phyloP scores from a whole-genome alignment of 1,140 invertebrate genomes.

The Drosophila pseudoobscura region DNA sequence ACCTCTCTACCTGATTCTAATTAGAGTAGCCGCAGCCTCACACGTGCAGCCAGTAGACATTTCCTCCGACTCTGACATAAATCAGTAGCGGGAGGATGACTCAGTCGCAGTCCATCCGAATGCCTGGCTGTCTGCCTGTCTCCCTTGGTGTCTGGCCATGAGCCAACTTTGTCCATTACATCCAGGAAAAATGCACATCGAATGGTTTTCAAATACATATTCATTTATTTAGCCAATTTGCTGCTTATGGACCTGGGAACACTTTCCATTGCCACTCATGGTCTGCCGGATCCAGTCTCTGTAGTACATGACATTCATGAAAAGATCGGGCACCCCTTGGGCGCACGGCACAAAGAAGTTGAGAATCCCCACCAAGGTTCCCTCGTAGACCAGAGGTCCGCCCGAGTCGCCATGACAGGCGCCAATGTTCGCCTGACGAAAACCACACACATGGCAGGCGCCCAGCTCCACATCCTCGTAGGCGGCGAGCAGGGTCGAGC shows the following conservation, averaged over 20 bases:
- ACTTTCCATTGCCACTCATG: slow-evolving; percentile 55
- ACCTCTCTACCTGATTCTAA: slow-evolving; percentile 57
- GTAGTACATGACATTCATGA: slow-evolving; percentile 82
- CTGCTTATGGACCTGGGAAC: slow-evolving; percentile 40
- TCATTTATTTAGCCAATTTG: slow-evolving; percentile 42
- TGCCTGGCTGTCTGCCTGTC: neutral
- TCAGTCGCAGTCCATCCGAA: slow-evolving; percentile 14
- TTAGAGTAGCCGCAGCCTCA: slow-evolving; percentile 50
- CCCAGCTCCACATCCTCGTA: slow-evolving; percentile 56
- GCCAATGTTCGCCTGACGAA: slow-evolving; percentile 84
- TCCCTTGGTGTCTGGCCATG: too few species aligned
- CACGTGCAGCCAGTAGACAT: slow-evolving; percentile 53
- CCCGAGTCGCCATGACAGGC: slow-evolving; percentile 77
- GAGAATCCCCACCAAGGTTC: slow-evolving; percentile 60
- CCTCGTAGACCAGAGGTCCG: slow-evolving; percentile 62
- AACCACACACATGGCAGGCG: slow-evolving; percentile 85
- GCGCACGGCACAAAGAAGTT: slow-evolving; percentile 85
- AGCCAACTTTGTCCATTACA: too few species aligned
- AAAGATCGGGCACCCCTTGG: slow-evolving; percentile 84
- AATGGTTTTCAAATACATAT: neutral
- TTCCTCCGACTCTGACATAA: slow-evolving; percentile 32
- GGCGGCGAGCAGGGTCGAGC: slow-evolving; percentile 21
- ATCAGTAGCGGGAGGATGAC: slow-evolving; percentile 32
- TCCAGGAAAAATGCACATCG: neutral
- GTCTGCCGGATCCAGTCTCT: slow-evolving; percentile 73